Base-by-base conservation (phyloP, 1,140 invertebrate species). In the Trigoniulus corallinus region DNA sequence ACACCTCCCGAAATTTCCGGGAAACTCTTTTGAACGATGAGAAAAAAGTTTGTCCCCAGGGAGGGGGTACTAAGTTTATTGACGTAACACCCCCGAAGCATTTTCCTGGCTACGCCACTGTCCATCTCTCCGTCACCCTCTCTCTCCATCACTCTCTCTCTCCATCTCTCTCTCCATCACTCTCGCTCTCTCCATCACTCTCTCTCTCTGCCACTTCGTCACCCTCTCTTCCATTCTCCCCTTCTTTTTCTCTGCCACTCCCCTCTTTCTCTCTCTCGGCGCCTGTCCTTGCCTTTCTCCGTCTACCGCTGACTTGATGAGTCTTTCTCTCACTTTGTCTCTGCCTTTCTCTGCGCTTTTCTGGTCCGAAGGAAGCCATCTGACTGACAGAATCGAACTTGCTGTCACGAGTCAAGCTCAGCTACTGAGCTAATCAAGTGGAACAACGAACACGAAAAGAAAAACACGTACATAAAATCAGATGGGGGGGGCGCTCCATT, bases 321-420 rank as follows among this genome's bases (percentile, higher is more conserved):
- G 45, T 56, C 48, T 48, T 53, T 53, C 54, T 53, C 53, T 43
- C 53, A 51, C 4, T 50, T 50, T 2, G 52, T 52, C 23, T 53
- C 52, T 25, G 53, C 43, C 23, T 47, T 47, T 25, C 54, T 52
- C 39, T 41, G 27, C 21, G 52, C 54, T 18, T 56, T 56, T 7
- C 54, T 52, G 53, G 54, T 37, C 23, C 22, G 21, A n/a, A 13
- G n/a, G 7, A 34, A 21, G 20, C 13, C 15, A 20, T 24, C 22
- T 2, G 27, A 20, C 12, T 15, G 13, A 41, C 3, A 34, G 7
- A 10, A 21, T 21, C 20, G 40, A 22, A 13, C 4, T 23, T n/a
- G 25, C n/a, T 18, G n/a, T 1, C 3, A 46, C 3, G 23, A 22
- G 23, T 22, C n/a, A 20, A 50, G 44, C 47, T 55, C 48, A 26